Evolutionary conservation across 1,140 invertebrate species (phyloP).

Genomic region (Drosophila pseudoananassae): DNA sequence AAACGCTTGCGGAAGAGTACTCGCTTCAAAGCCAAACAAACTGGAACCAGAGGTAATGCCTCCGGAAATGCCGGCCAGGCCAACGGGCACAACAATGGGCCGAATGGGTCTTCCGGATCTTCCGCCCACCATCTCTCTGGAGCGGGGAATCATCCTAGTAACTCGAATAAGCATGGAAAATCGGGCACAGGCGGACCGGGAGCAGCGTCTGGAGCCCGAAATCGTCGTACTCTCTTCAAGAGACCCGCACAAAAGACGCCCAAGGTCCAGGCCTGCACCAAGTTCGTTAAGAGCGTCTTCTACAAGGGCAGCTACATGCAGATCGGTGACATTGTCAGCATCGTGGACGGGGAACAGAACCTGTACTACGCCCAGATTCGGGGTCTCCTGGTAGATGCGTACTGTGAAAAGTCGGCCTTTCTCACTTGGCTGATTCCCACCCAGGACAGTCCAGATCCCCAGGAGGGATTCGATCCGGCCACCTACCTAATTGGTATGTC

Average conservation of each 20-base stretch:
- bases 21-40: slow-evolving; percentile 85
- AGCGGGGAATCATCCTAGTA: slow-evolving; percentile 24
- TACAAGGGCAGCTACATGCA: slow-evolving; percentile 95
- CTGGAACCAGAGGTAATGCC: slow-evolving; percentile 17
- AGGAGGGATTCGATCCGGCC: slow-evolving; percentile 93
- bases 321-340: slow-evolving; percentile 95
- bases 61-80: slow-evolving; percentile 5
- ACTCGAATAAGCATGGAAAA: slow-evolving; percentile 70
- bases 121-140: slow-evolving; percentile 20
- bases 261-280: slow-evolving; percentile 90
- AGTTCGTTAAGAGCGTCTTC: slow-evolving; percentile 92
- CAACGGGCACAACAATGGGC: slow-evolving; percentile 30
- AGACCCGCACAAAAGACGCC: slow-evolving; percentile 92
- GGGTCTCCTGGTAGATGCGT: slow-evolving; percentile 95
- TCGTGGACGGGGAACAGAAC: slow-evolving; percentile 90
- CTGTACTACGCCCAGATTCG: slow-evolving; percentile 95
- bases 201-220: slow-evolving; percentile 86
- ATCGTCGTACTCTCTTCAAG: slow-evolving; percentile 92
- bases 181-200: slow-evolving; percentile 15
- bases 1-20: slow-evolving; percentile 85
- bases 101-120: slow-evolving; percentile 8
- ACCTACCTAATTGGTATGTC: slow-evolving; percentile 91
- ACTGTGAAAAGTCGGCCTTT: slow-evolving; percentile 96
- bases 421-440: slow-evolving; percentile 97
- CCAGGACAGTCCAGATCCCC: slow-evolving; percentile 90